These are phyloP conservation scores for Camponotus floridanus DNA, from an alignment of 1,140 invertebrate species.

Conservation along the genomic window DNA sequence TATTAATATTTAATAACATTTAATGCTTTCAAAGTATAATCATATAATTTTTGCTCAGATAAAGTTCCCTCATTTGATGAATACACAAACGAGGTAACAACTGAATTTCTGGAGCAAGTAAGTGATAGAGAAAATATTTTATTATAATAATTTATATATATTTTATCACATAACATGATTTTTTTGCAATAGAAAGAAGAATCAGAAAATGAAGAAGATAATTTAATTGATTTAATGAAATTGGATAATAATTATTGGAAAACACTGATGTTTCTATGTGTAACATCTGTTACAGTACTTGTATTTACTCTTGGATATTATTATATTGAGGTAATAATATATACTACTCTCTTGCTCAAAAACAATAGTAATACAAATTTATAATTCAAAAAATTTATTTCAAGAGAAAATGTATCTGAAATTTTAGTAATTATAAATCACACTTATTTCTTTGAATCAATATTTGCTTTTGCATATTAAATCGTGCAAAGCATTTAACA, in stretches of 20 bases:
- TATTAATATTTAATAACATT: neutral
- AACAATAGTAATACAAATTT: neutral
- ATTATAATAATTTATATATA: neutral
- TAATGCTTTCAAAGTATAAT: slow-evolving; percentile 17
- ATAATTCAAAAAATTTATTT: slow-evolving; percentile 18
- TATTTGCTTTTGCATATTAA: neutral
- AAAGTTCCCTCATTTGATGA: slow-evolving; percentile 71
- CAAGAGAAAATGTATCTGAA: neutral
- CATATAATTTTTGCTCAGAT: neutral
- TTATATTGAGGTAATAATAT: slow-evolving; percentile 87
- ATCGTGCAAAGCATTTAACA: slow-evolving; percentile 17
- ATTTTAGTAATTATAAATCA: neutral
- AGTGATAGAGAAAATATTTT: slow-evolving; percentile 35
- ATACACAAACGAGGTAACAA: slow-evolving; percentile 57
- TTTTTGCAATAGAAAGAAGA: slow-evolving; percentile 59
- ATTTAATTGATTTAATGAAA: slow-evolving; percentile 64
- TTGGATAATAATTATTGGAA: slow-evolving; percentile 79
- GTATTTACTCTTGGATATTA: slow-evolving; percentile 92
- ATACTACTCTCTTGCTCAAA: neutral
- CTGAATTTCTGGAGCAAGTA: slow-evolving; percentile 50
- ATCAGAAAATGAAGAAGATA: slow-evolving; percentile 70
- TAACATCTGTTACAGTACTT: slow-evolving; percentile 90
- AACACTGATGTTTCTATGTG: slow-evolving; percentile 82
- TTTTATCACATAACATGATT: slow-evolving; percentile 40
- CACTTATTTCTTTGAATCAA: slow-evolving; percentile 15